Evolutionary conservation across 2,113 vertebrate species (phyloP).

Genomic region (Spea multiplicata): DNA sequence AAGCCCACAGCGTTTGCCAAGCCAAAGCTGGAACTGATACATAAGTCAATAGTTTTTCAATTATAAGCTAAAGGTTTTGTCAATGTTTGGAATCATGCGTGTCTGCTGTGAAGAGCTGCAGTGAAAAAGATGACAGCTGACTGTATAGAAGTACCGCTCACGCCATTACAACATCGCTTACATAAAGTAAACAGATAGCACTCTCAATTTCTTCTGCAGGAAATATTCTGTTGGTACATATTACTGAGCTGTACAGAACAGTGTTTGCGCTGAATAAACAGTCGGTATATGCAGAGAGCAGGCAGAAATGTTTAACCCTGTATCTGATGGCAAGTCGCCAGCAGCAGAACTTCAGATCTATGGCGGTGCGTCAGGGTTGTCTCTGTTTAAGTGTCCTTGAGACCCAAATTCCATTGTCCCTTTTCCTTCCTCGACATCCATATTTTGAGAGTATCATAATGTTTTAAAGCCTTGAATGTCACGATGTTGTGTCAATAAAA

Average conservation of each 20-base stretch:
- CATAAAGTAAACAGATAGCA: background rate
- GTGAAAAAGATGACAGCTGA: constrained; percentile 37
- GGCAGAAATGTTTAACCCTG: too few species aligned
- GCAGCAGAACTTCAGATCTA: too few species aligned
- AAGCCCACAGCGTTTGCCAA: too few species aligned
- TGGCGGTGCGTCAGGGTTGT: too few species aligned
- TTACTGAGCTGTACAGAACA: constrained; percentile 4
- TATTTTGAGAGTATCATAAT: too few species aligned
- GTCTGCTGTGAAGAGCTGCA: constrained; percentile 47
- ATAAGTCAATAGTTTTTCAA: constrained; percentile 46
- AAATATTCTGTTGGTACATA: constrained; percentile 24
- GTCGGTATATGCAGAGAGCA: background rate
- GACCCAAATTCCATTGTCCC: too few species aligned
- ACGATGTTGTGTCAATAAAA: too few species aligned
- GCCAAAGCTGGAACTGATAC: constrained; percentile 3
- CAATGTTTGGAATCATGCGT: constrained; percentile 49
- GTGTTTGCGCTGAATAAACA: constrained; percentile 42
- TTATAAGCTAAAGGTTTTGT: constrained; percentile 50
- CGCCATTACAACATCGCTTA: background rate
- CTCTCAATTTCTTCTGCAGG: constrained; percentile 37
- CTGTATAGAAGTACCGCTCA: constrained; percentile 31
- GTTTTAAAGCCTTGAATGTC: too few species aligned
- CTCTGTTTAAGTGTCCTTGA: too few species aligned
- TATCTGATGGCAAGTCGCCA: too few species aligned
- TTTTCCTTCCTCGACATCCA: too few species aligned